phyloP scores from a whole-genome alignment of 2,888 invertebrate species.

The Tetanocera ferruginea region DNA sequence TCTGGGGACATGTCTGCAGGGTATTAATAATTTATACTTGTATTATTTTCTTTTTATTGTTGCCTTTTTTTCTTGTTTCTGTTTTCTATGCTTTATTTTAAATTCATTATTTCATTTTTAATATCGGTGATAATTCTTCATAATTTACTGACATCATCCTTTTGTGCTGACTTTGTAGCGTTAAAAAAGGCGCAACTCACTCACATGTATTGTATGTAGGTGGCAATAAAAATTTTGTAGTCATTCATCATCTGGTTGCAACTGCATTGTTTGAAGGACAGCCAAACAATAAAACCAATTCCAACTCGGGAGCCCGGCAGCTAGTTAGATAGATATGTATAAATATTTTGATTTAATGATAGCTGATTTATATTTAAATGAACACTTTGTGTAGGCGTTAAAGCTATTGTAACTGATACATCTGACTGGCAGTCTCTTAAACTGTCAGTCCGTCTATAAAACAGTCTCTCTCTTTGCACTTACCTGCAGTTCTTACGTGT shows the following conservation, averaged over 20 bases:
- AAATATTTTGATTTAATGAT: conserved; percentile 8
- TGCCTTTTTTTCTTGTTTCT: not conserved
- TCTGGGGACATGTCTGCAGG: conserved; percentile 12
- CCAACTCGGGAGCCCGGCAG: conserved; percentile 6
- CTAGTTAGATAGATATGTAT: conserved; percentile 15
- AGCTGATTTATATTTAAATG: not conserved
- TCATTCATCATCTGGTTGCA: conserved; percentile 51
- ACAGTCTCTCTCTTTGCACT: not conserved
- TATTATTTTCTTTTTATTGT: not conserved
- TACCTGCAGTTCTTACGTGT: not conserved
- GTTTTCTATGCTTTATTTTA: not conserved
- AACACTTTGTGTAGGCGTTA: not conserved
- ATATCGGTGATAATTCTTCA: conserved; percentile 31
- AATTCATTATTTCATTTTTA: conserved; percentile 17
- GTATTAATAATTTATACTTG: not conserved
- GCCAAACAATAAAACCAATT: conserved; percentile 31
- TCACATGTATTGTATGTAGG: conserved; percentile 47
- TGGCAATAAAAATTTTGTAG: conserved; percentile 41
- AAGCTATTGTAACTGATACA: conserved; percentile 7
- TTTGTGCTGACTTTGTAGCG: conserved; percentile 47
- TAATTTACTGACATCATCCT: conserved; percentile 49
- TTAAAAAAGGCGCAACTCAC: conserved; percentile 33
- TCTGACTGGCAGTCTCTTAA: not conserved
- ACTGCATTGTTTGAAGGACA: conserved; percentile 44
- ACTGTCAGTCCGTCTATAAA: not conserved